Evolutionary conservation across 2,888 invertebrate species (phyloP).

Genomic region (Pedicia rivosa): DNA sequence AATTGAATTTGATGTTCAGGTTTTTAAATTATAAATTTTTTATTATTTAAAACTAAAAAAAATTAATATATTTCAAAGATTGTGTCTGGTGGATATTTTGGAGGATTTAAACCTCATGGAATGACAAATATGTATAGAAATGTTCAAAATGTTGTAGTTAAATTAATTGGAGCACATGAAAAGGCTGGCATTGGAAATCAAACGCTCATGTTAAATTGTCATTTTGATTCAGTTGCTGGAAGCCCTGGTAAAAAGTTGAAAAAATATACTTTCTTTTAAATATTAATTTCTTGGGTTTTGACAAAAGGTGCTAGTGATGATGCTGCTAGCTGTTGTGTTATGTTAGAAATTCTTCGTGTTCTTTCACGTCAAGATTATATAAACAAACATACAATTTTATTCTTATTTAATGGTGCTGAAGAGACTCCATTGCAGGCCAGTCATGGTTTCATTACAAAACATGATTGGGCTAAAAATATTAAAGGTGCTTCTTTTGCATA

Average conservation of each 20-base stretch:
- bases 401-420: constrained; percentile 60
- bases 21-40: too few species aligned
- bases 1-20: constrained; percentile 51
- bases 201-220: constrained; percentile 74
- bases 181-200: constrained; percentile 26
- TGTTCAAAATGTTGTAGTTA: constrained; percentile 65
- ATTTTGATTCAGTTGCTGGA: constrained; percentile 77
- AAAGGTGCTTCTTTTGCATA: constrained; percentile 24
- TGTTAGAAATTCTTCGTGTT: constrained; percentile 48
- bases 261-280: background rate
- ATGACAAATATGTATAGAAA: constrained; percentile 72
- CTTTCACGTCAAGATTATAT: constrained; percentile 30
- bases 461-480: constrained; percentile 58
- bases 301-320: constrained; percentile 24
- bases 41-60: constrained; percentile 36
- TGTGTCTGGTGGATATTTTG: constrained; percentile 56
- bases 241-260: constrained; percentile 50
- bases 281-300: background rate
- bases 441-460: constrained; percentile 83
- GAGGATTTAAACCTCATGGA: constrained; percentile 54
- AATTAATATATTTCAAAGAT: constrained; percentile 49
- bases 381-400: constrained; percentile 42
- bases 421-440: constrained; percentile 52
- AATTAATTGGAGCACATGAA: constrained; percentile 40
- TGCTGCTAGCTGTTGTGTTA: constrained; percentile 37